Evolutionary conservation across 2,113 vertebrate species (phyloP).

Genomic region (Vicugna pacos): DNA sequence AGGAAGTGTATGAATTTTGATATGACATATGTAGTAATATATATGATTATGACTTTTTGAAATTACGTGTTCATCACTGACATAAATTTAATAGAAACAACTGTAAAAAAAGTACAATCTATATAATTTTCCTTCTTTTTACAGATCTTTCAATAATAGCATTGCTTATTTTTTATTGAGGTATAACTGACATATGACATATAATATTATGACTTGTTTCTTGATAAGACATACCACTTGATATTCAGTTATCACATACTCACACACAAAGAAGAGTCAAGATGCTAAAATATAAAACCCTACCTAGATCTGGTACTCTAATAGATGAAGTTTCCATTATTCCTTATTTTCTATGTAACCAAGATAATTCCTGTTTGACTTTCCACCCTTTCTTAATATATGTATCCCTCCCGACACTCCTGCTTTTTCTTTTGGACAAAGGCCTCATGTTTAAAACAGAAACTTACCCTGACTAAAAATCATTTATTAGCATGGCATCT

Average conservation of each 20-base stretch:
- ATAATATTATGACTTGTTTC: not conserved
- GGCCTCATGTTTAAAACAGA: not conserved
- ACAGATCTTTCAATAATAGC: not conserved
- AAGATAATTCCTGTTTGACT: not conserved
- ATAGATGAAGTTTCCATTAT: not conserved
- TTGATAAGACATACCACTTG: not conserved
- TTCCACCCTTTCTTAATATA: not conserved
- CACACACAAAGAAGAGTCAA: not conserved
- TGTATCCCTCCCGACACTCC: not conserved
- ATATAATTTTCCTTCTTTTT: not conserved
- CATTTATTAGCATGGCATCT: not conserved
- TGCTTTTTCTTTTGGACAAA: not conserved
- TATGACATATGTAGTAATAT: not conserved
- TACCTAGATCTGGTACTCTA: not conserved
- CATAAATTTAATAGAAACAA: not conserved
- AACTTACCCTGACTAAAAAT: not conserved
- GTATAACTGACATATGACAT: not conserved
- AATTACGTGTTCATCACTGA: not conserved
- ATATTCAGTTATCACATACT: not conserved
- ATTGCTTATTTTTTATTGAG: not conserved
- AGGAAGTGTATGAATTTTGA: not conserved
- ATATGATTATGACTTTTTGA: not conserved
- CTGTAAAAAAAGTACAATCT: not conserved
- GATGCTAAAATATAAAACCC: not conserved
- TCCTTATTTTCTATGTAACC: not conserved